Evolutionary conservation across 2,888 invertebrate species (phyloP).

Genomic region (Agrotis ipsilon): DNA sequence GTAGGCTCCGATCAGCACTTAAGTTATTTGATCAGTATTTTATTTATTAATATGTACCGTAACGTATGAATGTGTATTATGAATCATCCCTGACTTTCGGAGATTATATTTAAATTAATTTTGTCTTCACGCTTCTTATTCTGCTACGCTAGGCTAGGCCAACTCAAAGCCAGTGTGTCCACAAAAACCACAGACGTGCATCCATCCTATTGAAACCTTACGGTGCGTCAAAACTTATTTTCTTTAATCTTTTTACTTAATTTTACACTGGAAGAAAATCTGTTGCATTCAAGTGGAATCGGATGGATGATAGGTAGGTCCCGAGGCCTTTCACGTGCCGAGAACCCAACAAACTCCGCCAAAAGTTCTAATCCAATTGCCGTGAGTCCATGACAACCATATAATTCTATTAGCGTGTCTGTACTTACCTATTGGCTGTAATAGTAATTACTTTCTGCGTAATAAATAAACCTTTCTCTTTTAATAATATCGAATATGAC

Average conservation of each 20-base stretch:
- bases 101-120: background rate
- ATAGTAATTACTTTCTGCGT: constrained; percentile 59
- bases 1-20: background rate
- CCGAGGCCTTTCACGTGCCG: constrained; percentile 72
- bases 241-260: no score
- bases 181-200: background rate
- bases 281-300: constrained; percentile 68
- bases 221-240: no score
- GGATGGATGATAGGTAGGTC: constrained; percentile 71
- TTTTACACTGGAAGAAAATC: background rate
- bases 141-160: background rate
- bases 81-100: background rate
- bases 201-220: no score
- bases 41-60: no score
- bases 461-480: constrained; percentile 30
- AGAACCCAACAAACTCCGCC: constrained; percentile 81
- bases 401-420: constrained; percentile 76
- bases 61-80: no score
- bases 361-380: constrained; percentile 86
- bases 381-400: constrained; percentile 72
- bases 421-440: constrained; percentile 53
- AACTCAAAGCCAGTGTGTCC: background rate
- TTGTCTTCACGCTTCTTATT: background rate
- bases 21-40: background rate
- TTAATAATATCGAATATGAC: constrained; percentile 6